Evolutionary conservation across 2,113 vertebrate genomes (phyloP), one percentile per base, ranked within the genome.

Genomic region (Verasper variegatus): DNA sequence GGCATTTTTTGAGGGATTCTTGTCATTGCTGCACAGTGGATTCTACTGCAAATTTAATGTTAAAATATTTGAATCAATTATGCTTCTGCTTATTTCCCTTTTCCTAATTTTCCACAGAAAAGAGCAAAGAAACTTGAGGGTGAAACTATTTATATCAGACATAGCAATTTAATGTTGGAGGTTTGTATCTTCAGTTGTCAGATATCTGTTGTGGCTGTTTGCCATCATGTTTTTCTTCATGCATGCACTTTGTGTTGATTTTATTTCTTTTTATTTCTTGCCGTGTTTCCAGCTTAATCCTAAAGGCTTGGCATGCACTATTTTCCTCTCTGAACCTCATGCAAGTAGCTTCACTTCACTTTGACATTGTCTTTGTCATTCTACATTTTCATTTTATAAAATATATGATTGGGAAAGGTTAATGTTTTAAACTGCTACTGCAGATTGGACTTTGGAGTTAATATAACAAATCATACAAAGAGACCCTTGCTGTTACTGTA

Each of bases 101-200:
- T 83, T 86, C 90, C 82, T 94, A 93, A 90, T 94, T 94, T 95
- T 95, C 96, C 94, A 96, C 98, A 99, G 98, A 99, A 99, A 94
- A 97, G 96, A 95, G 94, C 97, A 94, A 99, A 98, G 95, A 98
- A 96, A 95, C 96, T 97, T 95, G 97, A 99, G 96, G 98, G 96
- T 93, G 98, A 99, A 97, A 98, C 96, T 93, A 97, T 99, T 97
- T 99, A 99, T 97, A 98, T 99, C 96, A 99, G 97, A 94, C 98
- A 99, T 97, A 99, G 98, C 96, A 99, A 98, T 97, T 97, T 99
- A 97, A 99, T 99, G 98, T 96, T 99, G 97, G 98, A 99, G 98
- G 98, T 99, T 98, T 95, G 98, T 99, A 98, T 97, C 85, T 94
- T 95, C 92, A 92, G 89, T 94, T 37, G 70, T 84, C 7, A 88